These are phyloP conservation scores for Halocynthia aurantium DNA, from an alignment of 23 tunicate species.

Conservation along the genomic window DNA sequence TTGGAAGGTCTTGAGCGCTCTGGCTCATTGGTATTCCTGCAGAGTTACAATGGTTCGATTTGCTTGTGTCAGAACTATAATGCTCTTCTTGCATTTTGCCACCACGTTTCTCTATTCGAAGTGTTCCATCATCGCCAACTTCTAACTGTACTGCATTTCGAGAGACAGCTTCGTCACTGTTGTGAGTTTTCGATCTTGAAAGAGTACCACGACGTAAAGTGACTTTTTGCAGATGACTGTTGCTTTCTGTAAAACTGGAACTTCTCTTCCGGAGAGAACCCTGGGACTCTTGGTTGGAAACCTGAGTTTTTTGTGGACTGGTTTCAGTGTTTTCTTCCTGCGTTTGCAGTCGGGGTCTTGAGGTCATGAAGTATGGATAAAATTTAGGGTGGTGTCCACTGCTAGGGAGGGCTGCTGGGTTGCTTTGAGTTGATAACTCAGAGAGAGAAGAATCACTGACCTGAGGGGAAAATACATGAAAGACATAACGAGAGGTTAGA, in stretches of 20 bases:
- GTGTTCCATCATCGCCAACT: no score
- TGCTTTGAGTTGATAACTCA: constrained; percentile 47
- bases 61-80: no score
- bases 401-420: constrained; percentile 27
- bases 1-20: constrained; percentile 30
- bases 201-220: constrained; percentile 1
- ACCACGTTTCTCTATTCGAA: no score
- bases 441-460: constrained; percentile 51
- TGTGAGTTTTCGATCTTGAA: constrained; percentile 5
- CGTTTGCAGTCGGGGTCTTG: constrained; percentile 7
- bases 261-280: constrained; percentile 50
- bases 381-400: constrained; percentile 16
- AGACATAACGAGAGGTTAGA: neutral
- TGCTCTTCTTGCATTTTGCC: no score
- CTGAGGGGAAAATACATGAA: constrained; percentile 5
- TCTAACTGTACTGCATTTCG: no score
- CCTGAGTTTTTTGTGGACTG: neutral
- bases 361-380: constrained; percentile 8
- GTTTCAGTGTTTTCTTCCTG: neutral
- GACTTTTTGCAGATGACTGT: neutral
- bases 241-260: constrained; percentile 63
- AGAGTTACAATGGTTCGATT: neutral
- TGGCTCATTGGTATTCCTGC: constrained; percentile 19
- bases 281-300: neutral
- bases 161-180: no score